Percentiles rank a stretch among this genome's conserved stretches.
phyloP scores from a whole-genome alignment of 2,888 invertebrate species.

The Dysmachus trigonus region DNA sequence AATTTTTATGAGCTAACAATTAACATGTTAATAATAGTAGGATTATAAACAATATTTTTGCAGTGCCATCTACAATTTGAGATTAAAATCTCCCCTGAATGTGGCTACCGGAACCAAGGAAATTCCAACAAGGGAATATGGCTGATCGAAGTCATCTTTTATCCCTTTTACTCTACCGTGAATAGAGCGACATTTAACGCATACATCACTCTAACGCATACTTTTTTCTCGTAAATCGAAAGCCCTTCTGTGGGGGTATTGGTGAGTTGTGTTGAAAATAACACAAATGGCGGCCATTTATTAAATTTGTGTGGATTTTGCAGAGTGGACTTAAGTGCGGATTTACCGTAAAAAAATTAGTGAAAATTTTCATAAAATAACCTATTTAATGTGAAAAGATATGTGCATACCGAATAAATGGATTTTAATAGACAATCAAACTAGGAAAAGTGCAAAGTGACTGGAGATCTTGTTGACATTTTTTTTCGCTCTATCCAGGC shows the following conservation, averaged over 20 bases:
- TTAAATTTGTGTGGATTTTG: conserved; percentile 53
- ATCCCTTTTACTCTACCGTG: not conserved
- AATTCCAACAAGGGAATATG: not conserved
- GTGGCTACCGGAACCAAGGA: conserved; percentile 13
- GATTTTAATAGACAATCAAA: conserved; percentile 48
- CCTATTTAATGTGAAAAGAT: conserved; percentile 48
- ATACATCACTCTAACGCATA: not conserved
- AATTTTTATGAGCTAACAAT: no score
- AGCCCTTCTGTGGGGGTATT: not conserved
- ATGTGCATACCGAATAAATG: conserved; percentile 49
- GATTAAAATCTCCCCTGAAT: not conserved
- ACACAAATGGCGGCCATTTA: conserved; percentile 55
- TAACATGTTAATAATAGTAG: no score
- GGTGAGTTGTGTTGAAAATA: conserved; percentile 49
- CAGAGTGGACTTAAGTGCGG: conserved; percentile 48
- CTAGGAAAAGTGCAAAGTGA: conserved; percentile 49
- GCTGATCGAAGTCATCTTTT: not conserved
- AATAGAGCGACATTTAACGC: not conserved
- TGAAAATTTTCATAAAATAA: conserved; percentile 49
- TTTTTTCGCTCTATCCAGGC: conserved; percentile 49
- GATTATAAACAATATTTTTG: not conserved
- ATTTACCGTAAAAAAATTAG: conserved; percentile 49
- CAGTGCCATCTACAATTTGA: not conserved
- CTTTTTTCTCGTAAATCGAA: not conserved
- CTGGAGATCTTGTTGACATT: conserved; percentile 53